Evolutionary conservation across 2,888 invertebrate species (phyloP).

Genomic region (Scaptomyza tumidula): DNA sequence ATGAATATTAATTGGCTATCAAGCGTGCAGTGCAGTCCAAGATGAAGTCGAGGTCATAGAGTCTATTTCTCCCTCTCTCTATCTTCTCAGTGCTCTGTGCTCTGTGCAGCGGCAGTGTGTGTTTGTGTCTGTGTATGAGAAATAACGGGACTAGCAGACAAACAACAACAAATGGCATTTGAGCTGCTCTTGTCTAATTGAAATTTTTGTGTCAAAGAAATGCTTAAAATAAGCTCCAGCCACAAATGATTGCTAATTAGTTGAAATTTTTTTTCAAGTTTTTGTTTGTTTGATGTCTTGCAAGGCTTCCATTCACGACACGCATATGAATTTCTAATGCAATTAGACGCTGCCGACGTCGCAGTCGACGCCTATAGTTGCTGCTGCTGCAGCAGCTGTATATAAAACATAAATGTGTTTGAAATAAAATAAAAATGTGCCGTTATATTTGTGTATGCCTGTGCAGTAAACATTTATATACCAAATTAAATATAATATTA

Average conservation of each 20-base stretch:
- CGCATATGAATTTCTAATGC: conserved; percentile 78
- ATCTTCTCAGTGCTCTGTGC: conserved; percentile 11
- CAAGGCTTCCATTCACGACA: conserved; percentile 64
- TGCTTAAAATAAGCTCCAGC: conserved; percentile 55
- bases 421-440: conserved; percentile 3
- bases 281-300: conserved; percentile 48
- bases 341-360: conserved; percentile 57
- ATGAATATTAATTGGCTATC: conserved; percentile 75
- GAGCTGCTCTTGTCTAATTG: conserved; percentile 65
- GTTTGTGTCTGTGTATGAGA: conserved; percentile 44
- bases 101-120: conserved; percentile 17
- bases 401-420: conserved; percentile 18
- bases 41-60: conserved; percentile 60
- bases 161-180: conserved; percentile 64
- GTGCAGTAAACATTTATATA: background rate
- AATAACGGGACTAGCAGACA: conserved; percentile 67
- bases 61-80: conserved; percentile 21
- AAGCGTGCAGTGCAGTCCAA: conserved; percentile 51
- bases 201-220: conserved; percentile 67
- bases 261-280: conserved; percentile 44
- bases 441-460: conserved; percentile 5
- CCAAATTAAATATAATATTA: conserved; percentile 13
- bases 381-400: conserved; percentile 44
- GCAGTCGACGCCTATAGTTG: conserved; percentile 21
- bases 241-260: conserved; percentile 74